phyloP scores from a whole-genome alignment of 2,797 vertebrate species.

The Hephaestus fuliginosus region DNA sequence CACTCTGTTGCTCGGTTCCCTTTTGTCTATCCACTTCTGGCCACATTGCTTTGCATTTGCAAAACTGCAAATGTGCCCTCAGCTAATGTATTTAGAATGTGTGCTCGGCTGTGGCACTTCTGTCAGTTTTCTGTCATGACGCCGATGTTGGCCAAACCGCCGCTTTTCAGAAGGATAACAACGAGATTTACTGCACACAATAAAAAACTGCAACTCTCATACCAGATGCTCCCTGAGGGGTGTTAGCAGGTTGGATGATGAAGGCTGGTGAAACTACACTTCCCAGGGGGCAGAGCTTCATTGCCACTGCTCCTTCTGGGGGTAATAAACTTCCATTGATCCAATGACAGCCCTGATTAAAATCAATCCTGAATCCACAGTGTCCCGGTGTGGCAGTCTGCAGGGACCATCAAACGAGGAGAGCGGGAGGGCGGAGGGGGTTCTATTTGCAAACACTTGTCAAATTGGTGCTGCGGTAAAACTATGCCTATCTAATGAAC shows the following conservation, averaged over 20 bases:
- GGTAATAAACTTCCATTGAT: conserved; percentile 85
- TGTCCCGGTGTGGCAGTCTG: conserved; percentile 64
- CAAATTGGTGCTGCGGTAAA: conserved; percentile 23
- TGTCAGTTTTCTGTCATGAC: conserved; percentile 58
- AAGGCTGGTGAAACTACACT: conserved; percentile 76
- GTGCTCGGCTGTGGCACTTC: conserved; percentile 19
- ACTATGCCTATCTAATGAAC: conserved; percentile 39
- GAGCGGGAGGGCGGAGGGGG: neutral
- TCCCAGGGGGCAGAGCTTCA: conserved; percentile 79
- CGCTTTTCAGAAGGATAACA: conserved; percentile 68
- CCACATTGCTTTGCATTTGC: conserved; percentile 51
- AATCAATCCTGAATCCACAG: conserved; percentile 79
- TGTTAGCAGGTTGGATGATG: conserved; percentile 68
- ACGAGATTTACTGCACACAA: conserved; percentile 67
- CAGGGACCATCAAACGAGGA: conserved; percentile 58
- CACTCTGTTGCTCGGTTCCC: conserved; percentile 20
- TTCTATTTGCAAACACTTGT: conserved; percentile 13
- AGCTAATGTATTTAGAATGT: conserved; percentile 44
- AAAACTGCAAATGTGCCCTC: conserved; percentile 30
- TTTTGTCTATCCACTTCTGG: conserved; percentile 57
- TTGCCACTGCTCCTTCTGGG: conserved; percentile 78
- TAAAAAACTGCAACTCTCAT: conserved; percentile 75
- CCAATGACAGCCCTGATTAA: conserved; percentile 83
- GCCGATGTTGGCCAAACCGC: conserved; percentile 47
- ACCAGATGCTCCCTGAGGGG: conserved; percentile 68